Base-by-base conservation (phyloP, 1,140 invertebrate genomes). In the Atta colombica region DNA sequence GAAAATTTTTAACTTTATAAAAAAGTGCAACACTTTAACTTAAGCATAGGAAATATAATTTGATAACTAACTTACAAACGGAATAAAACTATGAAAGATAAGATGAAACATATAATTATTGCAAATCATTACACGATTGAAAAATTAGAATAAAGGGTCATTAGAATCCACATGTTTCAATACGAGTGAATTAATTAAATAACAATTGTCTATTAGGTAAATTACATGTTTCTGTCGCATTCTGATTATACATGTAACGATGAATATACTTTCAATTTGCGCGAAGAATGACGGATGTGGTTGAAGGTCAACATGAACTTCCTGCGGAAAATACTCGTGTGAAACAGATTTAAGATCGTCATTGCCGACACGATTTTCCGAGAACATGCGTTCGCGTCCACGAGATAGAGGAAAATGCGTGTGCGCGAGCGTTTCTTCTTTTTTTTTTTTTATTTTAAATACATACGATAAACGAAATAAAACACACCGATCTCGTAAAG, bases 401-500 rank as follows among this genome's bases (percentile, higher is more conserved):
- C 28, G 68, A 45, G 28, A 35, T 14, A 68, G 18, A 7, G 6
- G 18, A 2, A 28, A 39, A 49, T 61, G 75, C 53, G 68, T 53
- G 28, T 45, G 14, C 12, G 5, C 49, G 35, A 39, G 49, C 49
- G 6, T 35, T 35, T 6, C 31, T 5, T 0, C 0, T 6, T 31
- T 31, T 3, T 6, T 31, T 31, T 3, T 49, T 51, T 18, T 75
- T 82, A 74, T 72, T 72, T 84, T 91, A 87, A 66, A 77, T 85
- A 89, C 85, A 88, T 63, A 84, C 87, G 77, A 90, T 90, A 91
- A 90, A 90, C 90, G 84, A 90, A 91, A 90, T 91, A 91, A 91
- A 91, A 90, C 61, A 91, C 72, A 90, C 81, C 90, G 90, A 91
- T 91, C 90, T 91, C 90, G 90, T 90, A 91, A 91, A 91, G 89